A percentile compares a stretch with the other conserved stretches of the same genome.
Evolutionary conservation across 23 tunicate species (phyloP).

Genomic region (Clavelina lepadiformis): DNA sequence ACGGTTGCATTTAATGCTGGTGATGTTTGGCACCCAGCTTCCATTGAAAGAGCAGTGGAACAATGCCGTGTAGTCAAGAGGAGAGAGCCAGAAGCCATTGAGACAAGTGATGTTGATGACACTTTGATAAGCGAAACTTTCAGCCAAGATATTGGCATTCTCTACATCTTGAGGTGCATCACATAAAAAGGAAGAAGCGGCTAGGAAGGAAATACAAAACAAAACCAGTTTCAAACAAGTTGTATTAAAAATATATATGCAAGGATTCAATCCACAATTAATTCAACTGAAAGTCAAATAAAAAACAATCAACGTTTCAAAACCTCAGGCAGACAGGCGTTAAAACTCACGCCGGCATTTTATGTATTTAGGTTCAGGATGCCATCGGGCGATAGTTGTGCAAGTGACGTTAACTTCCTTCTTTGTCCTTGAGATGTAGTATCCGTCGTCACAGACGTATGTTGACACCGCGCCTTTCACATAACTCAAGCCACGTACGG

Average conservation of each 20-base stretch:
- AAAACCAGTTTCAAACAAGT: background rate
- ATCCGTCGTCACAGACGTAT: constrained; percentile 33
- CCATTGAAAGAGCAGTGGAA: constrained; percentile 30
- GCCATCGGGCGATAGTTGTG: constrained; percentile 42
- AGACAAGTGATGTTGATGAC: constrained; percentile 34
- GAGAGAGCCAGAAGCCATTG: constrained; percentile 58
- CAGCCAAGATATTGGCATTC: constrained; percentile 34
- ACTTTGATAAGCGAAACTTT: constrained; percentile 29
- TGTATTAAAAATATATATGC: too few species aligned
- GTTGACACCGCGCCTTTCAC: constrained; percentile 11
- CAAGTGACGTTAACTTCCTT: constrained; percentile 21
- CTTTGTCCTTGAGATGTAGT: constrained; percentile 17
- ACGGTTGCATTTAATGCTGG: constrained; percentile 21
- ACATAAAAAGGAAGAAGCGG: constrained; percentile 32
- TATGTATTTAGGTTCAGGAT: constrained; percentile 41
- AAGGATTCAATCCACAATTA: too few species aligned
- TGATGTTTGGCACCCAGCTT: constrained; percentile 39
- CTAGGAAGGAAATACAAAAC: too few species aligned
- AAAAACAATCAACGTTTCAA: background rate
- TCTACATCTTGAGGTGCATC: constrained; percentile 27
- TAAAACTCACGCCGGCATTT: constrained; percentile 42
- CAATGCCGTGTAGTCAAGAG: background rate
- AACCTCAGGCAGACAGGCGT: background rate
- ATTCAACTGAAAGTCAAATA: too few species aligned
- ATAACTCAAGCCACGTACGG: constrained; percentile 1